phyloP scores from a whole-genome alignment of 30 jellyfish, hydroid and myxozoan species.

The Sanderia malayensis region DNA sequence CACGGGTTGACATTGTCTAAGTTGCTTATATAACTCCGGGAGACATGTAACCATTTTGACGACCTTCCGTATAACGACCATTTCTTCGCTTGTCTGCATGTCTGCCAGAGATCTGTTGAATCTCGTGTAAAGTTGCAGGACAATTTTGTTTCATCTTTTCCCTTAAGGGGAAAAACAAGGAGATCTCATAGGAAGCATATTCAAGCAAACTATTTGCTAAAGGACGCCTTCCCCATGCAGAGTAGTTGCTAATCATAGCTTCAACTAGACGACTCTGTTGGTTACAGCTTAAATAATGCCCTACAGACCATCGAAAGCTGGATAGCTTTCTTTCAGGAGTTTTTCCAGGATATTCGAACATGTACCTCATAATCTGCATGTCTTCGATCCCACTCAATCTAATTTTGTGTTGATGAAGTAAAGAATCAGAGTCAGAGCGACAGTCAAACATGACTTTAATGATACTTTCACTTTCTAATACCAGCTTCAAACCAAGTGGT shows the following conservation, averaged over 20 bases:
- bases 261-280: background rate
- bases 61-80: too few relatives aligned
- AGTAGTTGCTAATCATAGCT: background rate
- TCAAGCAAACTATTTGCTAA: slow-evolving; percentile 1
- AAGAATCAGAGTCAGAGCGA: slow-evolving; percentile 35
- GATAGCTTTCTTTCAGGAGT: slow-evolving; percentile 11
- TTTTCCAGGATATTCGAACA: background rate
- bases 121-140: slow-evolving; percentile 1
- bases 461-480: slow-evolving; percentile 10
- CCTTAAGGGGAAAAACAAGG: slow-evolving; percentile 3
- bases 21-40: too few relatives aligned
- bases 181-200: slow-evolving; percentile 37
- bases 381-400: slow-evolving; percentile 30
- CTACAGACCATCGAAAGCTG: background rate
- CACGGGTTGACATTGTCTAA: too few relatives aligned
- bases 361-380: slow-evolving; percentile 39
- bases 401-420: slow-evolving; percentile 26
- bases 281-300: background rate
- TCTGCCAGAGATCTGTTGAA: background rate
- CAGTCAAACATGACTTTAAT: slow-evolving; percentile 41
- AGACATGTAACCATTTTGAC: too few relatives aligned
- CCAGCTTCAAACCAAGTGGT: slow-evolving; percentile 1
- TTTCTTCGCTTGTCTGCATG: slow-evolving; percentile 8
- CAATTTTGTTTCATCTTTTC: slow-evolving; percentile 1
- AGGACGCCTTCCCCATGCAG: slow-evolving; percentile 38